Conservation (phyloP, 2,113 vertebrate genomes). For the Gavia stellata region DNA sequence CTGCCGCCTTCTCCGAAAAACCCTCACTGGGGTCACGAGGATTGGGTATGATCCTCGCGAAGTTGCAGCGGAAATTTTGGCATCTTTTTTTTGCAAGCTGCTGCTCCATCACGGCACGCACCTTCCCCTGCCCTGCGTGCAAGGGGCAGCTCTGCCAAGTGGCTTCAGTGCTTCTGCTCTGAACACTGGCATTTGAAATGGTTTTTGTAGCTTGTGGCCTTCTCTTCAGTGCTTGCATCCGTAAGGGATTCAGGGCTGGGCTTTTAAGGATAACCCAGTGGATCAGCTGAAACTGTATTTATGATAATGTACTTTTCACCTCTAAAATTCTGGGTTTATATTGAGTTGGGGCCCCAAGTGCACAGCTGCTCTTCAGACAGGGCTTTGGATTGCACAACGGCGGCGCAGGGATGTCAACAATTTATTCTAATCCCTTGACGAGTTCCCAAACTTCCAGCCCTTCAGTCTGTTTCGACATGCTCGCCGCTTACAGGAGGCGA, state of each 20-base stretch:
- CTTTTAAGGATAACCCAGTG: not conserved
- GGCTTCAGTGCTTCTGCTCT: not conserved
- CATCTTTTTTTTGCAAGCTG: not conserved
- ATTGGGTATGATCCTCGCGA: accelerated
- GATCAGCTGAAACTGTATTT: not conserved
- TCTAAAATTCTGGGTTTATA: not conserved
- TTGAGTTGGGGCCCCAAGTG: not conserved
- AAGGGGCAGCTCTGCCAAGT: not conserved
- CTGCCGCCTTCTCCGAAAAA: not conserved
- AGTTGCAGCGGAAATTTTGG: not conserved
- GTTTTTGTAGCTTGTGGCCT: not conserved
- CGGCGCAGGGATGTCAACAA: not conserved
- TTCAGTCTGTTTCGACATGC: not conserved
- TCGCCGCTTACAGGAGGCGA: not conserved
- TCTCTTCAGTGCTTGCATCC: not conserved
- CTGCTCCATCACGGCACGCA: not conserved
- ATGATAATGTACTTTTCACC: not conserved
- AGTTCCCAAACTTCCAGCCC: constrained; percentile 7
- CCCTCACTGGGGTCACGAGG: not conserved
- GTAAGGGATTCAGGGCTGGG: not conserved
- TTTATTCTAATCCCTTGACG: not conserved
- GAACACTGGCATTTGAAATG: not conserved
- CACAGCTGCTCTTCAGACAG: constrained; percentile 27
- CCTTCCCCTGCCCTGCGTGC: not conserved
- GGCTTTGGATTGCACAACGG: not conserved